phyloP scores from a whole-genome alignment of 2,797 vertebrate species.

The Dallia pectoralis region DNA sequence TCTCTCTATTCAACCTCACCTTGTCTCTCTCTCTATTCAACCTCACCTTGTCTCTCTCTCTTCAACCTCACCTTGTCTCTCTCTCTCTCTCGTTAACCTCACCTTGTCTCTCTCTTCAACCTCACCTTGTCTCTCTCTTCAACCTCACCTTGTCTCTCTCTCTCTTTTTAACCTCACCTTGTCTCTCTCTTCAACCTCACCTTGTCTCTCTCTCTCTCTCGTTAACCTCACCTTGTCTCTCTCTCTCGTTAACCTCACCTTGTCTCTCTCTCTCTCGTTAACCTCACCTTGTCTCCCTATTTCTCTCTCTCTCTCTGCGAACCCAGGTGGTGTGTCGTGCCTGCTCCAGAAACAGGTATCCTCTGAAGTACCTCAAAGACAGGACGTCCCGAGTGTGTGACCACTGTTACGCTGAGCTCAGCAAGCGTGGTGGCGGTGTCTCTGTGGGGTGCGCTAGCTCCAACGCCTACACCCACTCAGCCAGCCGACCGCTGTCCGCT shows the following conservation, averaged over 20 bases:
- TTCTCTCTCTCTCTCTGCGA: conserved; percentile 24
- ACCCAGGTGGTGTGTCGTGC: conserved; percentile 91
- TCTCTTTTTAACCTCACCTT: background rate
- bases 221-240: no score
- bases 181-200: background rate
- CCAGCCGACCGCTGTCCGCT: conserved; percentile 86
- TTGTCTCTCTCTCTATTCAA: conserved; percentile 20
- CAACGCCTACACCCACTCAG: conserved; percentile 79
- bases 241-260: background rate
- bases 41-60: conserved; percentile 56
- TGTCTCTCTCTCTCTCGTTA: conserved; percentile 1
- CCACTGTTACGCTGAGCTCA: conserved; percentile 88
- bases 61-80: conserved; percentile 52
- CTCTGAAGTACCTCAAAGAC: conserved; percentile 97
- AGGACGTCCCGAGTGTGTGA: conserved; percentile 93
- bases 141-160: conserved; percentile 51
- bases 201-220: background rate
- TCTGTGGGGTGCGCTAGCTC: conserved; percentile 75
- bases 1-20: background rate
- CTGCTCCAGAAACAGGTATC: conserved; percentile 94
- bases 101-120: conserved; percentile 49
- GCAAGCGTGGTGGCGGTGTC: conserved; percentile 82
- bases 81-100: conserved; percentile 28
- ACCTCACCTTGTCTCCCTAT: background rate
- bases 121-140: conserved; percentile 52